A percentile compares a stretch with the other conserved stretches of the same genome.
Evolutionary conservation across 1,140 invertebrate species (phyloP).

Genomic region (Aricia agestis): DNA sequence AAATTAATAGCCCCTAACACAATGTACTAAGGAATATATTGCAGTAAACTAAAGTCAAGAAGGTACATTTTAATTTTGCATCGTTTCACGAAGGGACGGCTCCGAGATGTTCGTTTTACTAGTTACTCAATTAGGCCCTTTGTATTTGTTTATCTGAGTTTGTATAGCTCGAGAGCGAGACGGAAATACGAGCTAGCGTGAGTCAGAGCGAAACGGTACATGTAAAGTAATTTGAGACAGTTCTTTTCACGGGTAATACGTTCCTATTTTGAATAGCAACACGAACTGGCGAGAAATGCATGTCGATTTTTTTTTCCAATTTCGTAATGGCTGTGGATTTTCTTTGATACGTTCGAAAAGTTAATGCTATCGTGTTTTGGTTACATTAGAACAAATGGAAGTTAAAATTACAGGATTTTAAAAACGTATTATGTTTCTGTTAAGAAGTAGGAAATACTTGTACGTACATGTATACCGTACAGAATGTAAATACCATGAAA

Average conservation of each 20-base stretch:
- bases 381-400: slow-evolving; percentile 22
- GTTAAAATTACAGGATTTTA: background rate
- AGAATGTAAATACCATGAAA: too few relatives aligned
- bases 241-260: slow-evolving; percentile 73
- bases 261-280: slow-evolving; percentile 74
- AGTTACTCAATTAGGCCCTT: slow-evolving; percentile 76
- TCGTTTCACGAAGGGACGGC: slow-evolving; percentile 61
- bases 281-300: slow-evolving; percentile 70
- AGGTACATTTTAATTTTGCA: slow-evolving; percentile 38
- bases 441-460: background rate
- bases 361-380: slow-evolving; percentile 39
- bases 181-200: slow-evolving; percentile 29
- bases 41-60: slow-evolving; percentile 12
- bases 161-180: slow-evolving; percentile 60
- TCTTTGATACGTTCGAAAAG: slow-evolving; percentile 59
- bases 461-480: too few relatives aligned
- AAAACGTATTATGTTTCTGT: slow-evolving; percentile 15
- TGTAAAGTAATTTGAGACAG: slow-evolving; percentile 73
- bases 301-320: slow-evolving; percentile 65
- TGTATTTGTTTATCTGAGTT: slow-evolving; percentile 76
- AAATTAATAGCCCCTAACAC: slow-evolving; percentile 14
- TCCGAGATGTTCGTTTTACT: slow-evolving; percentile 72
- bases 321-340: slow-evolving; percentile 62
- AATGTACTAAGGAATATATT: slow-evolving; percentile 31
- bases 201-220: slow-evolving; percentile 35